Percentiles rank a stretch among this genome's conserved stretches.
Evolutionary conservation across 2,888 invertebrate genomes (phyloP).

Genomic region (Operophtera brumata): DNA sequence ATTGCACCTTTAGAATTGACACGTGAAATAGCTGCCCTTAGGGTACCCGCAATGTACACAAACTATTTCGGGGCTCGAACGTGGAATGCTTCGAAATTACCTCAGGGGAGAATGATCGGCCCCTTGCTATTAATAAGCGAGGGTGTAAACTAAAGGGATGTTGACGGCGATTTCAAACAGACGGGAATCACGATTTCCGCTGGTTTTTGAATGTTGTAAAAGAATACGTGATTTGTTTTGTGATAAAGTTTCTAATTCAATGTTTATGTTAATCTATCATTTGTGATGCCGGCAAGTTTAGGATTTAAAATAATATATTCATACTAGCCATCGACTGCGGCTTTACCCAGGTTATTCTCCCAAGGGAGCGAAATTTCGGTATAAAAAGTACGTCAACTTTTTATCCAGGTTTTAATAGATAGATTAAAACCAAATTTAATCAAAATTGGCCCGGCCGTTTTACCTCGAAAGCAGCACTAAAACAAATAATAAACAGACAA

Average conservation of each 20-base stretch:
- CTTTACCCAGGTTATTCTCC: too few relatives aligned
- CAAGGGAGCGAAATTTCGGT: too few relatives aligned
- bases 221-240: slow-evolving; percentile 26
- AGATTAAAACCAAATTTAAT: too few relatives aligned
- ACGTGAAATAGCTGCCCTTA: slow-evolving; percentile 6
- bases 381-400: too few relatives aligned
- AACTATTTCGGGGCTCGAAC: slow-evolving; percentile 7
- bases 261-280: background rate
- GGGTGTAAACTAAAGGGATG: slow-evolving; percentile 25
- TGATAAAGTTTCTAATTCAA: background rate
- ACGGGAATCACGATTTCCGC: slow-evolving; percentile 23
- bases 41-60: slow-evolving; percentile 18
- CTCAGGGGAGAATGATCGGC: slow-evolving; percentile 15
- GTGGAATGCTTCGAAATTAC: slow-evolving; percentile 2
- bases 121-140: slow-evolving; percentile 26
- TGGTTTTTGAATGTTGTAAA: slow-evolving; percentile 16
- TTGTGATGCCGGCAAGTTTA: background rate
- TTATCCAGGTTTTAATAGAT: too few relatives aligned
- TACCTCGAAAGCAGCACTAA: too few relatives aligned
- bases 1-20: slow-evolving; percentile 17
- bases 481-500: too few relatives aligned
- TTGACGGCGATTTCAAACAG: slow-evolving; percentile 27
- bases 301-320: too few relatives aligned
- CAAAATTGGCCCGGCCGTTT: too few relatives aligned
- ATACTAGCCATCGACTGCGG: too few relatives aligned